Evolutionary conservation across 2,797 vertebrate species (phyloP), one percentile per base, ranked within the genome.

Genomic region (Gadopsis bispinosus): DNA sequence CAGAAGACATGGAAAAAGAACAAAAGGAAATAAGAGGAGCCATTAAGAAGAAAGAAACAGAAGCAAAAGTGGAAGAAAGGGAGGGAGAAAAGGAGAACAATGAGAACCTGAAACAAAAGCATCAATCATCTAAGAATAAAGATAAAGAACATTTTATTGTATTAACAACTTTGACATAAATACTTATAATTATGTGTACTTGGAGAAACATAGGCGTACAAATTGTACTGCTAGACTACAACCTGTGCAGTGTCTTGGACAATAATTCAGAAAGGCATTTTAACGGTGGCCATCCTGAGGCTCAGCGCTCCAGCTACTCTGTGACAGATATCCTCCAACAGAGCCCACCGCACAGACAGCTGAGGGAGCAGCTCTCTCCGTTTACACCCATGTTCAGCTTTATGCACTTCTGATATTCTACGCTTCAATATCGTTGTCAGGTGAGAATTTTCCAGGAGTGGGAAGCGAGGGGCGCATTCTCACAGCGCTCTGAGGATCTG

Each of bases 381-480:
- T 74, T 76, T 58, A 61, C 81, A 63, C 43, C 72, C 45, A 1
- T 53, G 66, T 79, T 75, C 78, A 39, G 66, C 35, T 45, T 10
- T 2, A 29, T 29, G 56, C 17, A 8, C 66, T 37, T 56, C 59
- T 29, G 31, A 61, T 74, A 51, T 74, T 72, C 62, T 68, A 35
- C 55, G 39, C 6, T 73, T 70, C 73, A 68, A 16, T 68, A 60
- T 56, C 0, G 3, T 14, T 68, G 72, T 78, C 71, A 77, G 76
- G 35, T 67, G 63, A 65, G 31, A 13, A 75, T 63, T 63, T 41
- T 56, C 53, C 58, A 13, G 31, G 39, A 53, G 26, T 26, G 26
- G 26, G 26, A 26, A 26, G 26, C 26, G 26, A 26, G 26, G 26
- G 26, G 26, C 37, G 11, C 10, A 5, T 55, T 22, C 12, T 51